Conservation (phyloP, 1,140 invertebrate genomes). For the Caenorhabditis remanei region DNA sequence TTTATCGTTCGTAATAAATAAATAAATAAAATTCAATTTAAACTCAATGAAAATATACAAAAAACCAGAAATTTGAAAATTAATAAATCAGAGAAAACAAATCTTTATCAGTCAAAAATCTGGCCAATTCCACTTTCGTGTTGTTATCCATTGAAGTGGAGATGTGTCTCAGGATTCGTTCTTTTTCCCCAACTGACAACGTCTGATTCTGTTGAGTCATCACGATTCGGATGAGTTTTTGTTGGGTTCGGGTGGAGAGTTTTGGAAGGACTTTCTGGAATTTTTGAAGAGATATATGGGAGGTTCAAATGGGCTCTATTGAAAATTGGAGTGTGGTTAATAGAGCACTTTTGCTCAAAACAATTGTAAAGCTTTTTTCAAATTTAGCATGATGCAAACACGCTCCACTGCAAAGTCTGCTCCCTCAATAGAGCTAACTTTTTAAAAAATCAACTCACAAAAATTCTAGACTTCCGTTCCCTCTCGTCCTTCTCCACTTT, state of each 20-base stretch:
- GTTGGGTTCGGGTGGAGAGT: slow-evolving; percentile 34
- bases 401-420: no score
- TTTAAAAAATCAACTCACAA: background rate
- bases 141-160: slow-evolving; percentile 44
- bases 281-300: background rate
- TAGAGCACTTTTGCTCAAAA: no score
- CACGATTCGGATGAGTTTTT: slow-evolving; percentile 50
- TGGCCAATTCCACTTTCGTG: slow-evolving; percentile 25
- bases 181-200: slow-evolving; percentile 39
- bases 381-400: no score
- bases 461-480: slow-evolving; percentile 27
- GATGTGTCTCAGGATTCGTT: slow-evolving; percentile 36
- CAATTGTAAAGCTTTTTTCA: no score
- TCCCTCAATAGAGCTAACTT: no score
- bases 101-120: slow-evolving; percentile 34
- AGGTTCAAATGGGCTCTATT: no score
- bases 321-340: no score
- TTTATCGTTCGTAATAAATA: no score
- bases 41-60: background rate
- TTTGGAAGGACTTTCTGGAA: slow-evolving; percentile 44
- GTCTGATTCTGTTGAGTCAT: slow-evolving; percentile 48
- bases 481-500: slow-evolving; percentile 38
- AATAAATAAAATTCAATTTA: background rate
- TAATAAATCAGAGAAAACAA: slow-evolving; percentile 38
- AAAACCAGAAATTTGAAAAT: background rate